Conservation (phyloP, 2,888 invertebrate species). For the Patella depressa region DNA sequence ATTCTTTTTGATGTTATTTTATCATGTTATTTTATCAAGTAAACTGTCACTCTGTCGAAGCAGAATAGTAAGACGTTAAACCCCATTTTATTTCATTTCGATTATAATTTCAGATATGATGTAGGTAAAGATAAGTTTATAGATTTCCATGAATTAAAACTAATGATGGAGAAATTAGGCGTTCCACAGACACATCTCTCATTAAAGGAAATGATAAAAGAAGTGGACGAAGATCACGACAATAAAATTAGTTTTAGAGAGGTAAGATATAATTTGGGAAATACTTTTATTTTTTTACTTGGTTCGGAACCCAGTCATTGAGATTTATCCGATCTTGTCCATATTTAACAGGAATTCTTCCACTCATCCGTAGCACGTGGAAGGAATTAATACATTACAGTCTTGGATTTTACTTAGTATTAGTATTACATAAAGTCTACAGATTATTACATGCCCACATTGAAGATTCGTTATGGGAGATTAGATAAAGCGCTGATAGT, state of each 20-base stretch:
- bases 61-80: too few species aligned
- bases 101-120: constrained; percentile 81
- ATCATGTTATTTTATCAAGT: too few species aligned
- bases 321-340: too few species aligned
- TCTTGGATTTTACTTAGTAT: too few species aligned
- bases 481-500: too few species aligned
- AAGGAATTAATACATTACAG: too few species aligned
- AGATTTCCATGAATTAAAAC: constrained; percentile 89
- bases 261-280: constrained; percentile 68
- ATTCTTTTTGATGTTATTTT: too few species aligned
- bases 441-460: not conserved
- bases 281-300: not conserved
- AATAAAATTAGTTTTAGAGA: constrained; percentile 88
- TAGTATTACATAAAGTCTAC: too few species aligned
- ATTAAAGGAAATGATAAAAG: constrained; percentile 92
- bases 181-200: constrained; percentile 96
- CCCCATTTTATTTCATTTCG: not conserved
- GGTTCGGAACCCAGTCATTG: not conserved
- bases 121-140: constrained; percentile 89
- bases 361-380: too few species aligned
- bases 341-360: too few species aligned
- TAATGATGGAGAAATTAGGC: constrained; percentile 96
- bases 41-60: too few species aligned
- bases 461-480: too few species aligned
- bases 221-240: constrained; percentile 73